Evolutionary conservation across 2,113 vertebrate genomes (phyloP).

Genomic region (Poecile atricapillus): DNA sequence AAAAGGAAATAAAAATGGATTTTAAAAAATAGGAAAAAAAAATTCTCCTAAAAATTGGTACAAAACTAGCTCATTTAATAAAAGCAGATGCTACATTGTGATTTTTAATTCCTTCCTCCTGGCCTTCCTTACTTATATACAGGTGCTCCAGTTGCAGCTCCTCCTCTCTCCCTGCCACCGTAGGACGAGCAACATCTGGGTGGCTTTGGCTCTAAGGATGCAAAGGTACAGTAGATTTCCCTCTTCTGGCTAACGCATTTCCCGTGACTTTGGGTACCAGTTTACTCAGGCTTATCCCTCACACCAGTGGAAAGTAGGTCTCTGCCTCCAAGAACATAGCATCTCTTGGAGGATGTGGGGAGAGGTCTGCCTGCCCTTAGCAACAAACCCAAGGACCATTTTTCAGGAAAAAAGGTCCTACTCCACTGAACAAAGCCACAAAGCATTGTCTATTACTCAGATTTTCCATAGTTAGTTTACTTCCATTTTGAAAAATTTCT

Average conservation of each 20-base stretch:
- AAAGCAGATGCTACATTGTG: neutral
- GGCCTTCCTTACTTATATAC: neutral
- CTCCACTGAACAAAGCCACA: neutral
- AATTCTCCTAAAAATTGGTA: neutral
- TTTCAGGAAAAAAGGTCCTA: neutral
- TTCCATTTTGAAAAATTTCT: neutral
- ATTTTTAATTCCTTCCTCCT: neutral
- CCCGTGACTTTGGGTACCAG: neutral
- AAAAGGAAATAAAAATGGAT: neutral
- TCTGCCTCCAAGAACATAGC: neutral
- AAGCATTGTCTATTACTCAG: neutral
- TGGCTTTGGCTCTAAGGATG: neutral
- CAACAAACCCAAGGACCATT: neutral
- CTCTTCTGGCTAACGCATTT: neutral
- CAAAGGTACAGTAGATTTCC: neutral
- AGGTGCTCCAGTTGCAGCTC: neutral
- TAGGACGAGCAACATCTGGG: accelerated
- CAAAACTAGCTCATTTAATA: neutral
- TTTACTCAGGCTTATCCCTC: neutral
- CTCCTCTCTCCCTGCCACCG: neutral
- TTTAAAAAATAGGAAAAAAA: neutral
- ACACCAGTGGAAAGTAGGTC: neutral
- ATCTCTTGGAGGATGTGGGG: neutral
- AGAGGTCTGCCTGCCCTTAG: neutral
- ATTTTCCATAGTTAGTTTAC: neutral